Base-by-base conservation (phyloP, 2,888 invertebrate species). In the Temnothorax rugatulus region DNA sequence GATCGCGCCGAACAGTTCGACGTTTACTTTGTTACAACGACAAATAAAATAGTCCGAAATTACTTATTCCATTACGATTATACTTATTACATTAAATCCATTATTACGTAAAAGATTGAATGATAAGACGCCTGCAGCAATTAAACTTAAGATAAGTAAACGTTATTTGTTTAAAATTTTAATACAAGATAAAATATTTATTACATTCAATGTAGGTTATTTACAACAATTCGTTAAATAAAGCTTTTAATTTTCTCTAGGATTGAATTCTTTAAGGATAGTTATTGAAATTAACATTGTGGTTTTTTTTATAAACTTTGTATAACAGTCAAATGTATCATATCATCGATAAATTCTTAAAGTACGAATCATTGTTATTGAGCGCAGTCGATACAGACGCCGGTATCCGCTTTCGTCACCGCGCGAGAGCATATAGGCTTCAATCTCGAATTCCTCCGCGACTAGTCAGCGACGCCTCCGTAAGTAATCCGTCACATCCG, bases 401-500 rank as follows among this genome's bases (percentile, higher is more conserved):
- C 44, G 47, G 34, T 41, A 25, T 59, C 11, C 59, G 21, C 71
- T 59, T 59, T 79, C 71, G 59, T 71, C 47, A 47, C 21, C 69
- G 44, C 18, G 47, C 44, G 71, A 69, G 59, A 79, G 21, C 59
- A 47, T n/a, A 66, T n/a, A 66, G 15, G n/a, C 41, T 13, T 34
- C 59, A 59, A 79, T 79, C 71, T 79, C 34, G 47, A 71, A 81
- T 81, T 71, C 79, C 59, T 50, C 25, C 8, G 47, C 59, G 59
- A 71, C 50, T 81, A 79, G 59, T 79, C 79, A 79, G 79, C 71
- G 25, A 79, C 79, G 71, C 79, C 79, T 79, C 34, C 79, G 34
- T 79, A 71, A 81, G 47, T 71, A 59, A 81, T 81, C 71, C 73
- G 79, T 81, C 79, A 81, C 73, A 79, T 79, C 79, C 79, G 69